Conservation (phyloP, 2,888 invertebrate species). For the Hymenopus coronatus region DNA sequence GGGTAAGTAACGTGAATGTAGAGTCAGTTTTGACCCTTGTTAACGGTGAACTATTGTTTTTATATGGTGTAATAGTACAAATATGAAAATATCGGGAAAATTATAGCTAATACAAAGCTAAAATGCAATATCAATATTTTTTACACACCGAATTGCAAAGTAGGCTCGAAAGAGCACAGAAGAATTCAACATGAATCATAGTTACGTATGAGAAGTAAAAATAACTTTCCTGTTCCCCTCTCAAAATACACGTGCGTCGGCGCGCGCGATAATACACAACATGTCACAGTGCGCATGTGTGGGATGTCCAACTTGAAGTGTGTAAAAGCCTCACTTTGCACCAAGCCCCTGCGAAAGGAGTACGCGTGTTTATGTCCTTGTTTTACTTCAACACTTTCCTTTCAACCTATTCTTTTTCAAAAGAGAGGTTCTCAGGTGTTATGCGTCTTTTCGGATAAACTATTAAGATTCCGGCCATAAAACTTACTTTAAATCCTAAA, state of each 20-base stretch:
- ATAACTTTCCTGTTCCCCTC: background rate
- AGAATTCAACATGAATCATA: background rate
- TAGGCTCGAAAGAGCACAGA: background rate
- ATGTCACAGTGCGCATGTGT: background rate
- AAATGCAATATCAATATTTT: background rate
- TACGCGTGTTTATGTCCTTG: background rate
- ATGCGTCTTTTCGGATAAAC: too few relatives aligned
- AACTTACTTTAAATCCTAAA: too few relatives aligned
- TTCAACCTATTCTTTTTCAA: too few relatives aligned
- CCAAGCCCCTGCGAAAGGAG: background rate
- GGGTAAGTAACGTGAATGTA: too few relatives aligned
- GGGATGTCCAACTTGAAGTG: background rate
- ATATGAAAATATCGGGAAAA: too few relatives aligned
- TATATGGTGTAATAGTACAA: too few relatives aligned
- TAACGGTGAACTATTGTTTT: too few relatives aligned
- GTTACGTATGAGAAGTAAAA: background rate
- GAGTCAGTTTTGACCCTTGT: too few relatives aligned
- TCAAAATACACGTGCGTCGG: background rate
- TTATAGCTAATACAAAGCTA: background rate
- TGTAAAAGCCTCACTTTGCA: background rate
- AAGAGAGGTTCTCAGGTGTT: too few relatives aligned
- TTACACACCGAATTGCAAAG: background rate
- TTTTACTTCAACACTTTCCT: too few relatives aligned
- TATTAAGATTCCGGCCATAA: too few relatives aligned
- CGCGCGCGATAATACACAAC: background rate